These are phyloP conservation scores for Tineola bisselliella DNA, from an alignment of 2,888 invertebrate genomes.

Conservation along the genomic window DNA sequence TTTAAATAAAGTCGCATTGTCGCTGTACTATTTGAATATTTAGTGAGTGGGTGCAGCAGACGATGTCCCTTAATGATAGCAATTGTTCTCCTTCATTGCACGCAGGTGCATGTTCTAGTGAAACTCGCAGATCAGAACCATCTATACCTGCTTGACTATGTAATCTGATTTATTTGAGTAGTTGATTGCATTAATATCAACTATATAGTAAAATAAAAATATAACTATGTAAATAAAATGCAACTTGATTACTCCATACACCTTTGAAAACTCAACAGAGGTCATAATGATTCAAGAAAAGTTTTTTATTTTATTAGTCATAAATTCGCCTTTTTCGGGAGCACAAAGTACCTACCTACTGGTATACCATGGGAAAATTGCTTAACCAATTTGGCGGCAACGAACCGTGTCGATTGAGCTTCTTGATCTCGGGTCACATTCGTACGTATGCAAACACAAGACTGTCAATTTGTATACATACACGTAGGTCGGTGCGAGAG, in stretches of 20 bases:
- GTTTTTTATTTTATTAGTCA: neutral
- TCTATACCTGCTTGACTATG: too few relatives aligned
- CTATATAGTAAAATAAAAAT: too few relatives aligned
- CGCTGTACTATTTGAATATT: constrained; percentile 58
- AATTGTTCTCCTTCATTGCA: constrained; percentile 61
- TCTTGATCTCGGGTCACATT: constrained; percentile 1
- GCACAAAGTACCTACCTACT: neutral
- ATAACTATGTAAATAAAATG: too few relatives aligned
- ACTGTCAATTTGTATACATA: constrained; percentile 52
- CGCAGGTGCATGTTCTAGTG: constrained; percentile 44
- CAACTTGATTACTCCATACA: too few relatives aligned
- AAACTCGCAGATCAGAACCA: neutral
- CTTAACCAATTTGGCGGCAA: constrained; percentile 1
- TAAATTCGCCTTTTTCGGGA: neutral
- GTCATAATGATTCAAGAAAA: too few relatives aligned
- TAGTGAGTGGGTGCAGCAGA: constrained; percentile 46
- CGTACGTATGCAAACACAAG: constrained; percentile 21
- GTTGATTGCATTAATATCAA: too few relatives aligned
- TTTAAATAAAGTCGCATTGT: constrained; percentile 61
- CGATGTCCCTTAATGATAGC: constrained; percentile 58
- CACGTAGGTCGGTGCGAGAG: constrained; percentile 48
- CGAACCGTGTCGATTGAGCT: neutral
- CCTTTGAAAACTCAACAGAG: too few relatives aligned
- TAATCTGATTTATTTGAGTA: too few relatives aligned
- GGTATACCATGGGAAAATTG: neutral